phyloP scores from a whole-genome alignment of 2,113 vertebrate species.

The Oxygymnocypris stewartii region DNA sequence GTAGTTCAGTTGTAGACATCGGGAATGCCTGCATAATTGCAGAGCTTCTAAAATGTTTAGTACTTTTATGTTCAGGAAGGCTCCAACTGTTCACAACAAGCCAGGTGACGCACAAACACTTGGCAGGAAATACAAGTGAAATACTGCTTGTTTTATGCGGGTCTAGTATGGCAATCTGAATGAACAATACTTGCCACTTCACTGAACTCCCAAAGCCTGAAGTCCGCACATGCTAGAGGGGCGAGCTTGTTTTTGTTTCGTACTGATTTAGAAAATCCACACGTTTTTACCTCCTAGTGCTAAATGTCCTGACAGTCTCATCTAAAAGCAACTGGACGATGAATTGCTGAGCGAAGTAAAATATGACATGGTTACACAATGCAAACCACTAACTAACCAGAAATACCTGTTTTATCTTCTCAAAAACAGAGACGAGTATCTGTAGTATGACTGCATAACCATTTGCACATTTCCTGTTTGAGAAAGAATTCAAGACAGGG shows the following conservation, averaged over 20 bases:
- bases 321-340: not conserved
- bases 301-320: not conserved
- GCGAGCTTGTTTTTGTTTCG: constrained; percentile 45
- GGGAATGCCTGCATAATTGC: constrained; percentile 5
- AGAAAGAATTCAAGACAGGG: constrained; percentile 34
- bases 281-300: constrained; percentile 21
- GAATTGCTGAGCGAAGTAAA: not conserved
- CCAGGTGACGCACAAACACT: constrained; percentile 24
- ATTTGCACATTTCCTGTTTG: constrained; percentile 17
- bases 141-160: constrained; percentile 5
- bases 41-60: not conserved
- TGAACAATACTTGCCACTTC: constrained; percentile 48
- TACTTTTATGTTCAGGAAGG: not conserved
- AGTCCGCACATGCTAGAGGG: constrained; percentile 34
- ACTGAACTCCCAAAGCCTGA: constrained; percentile 49
- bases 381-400: not conserved
- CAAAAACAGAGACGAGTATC: not conserved
- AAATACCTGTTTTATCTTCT: not conserved
- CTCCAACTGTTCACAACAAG: constrained; percentile 10
- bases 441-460: not conserved
- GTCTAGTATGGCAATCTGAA: not conserved
- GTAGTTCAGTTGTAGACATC: not conserved
- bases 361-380: not conserved
- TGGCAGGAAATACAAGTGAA: constrained; percentile 11
- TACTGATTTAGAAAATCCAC: constrained; percentile 24